These are phyloP conservation scores for Xiphophorus maculatus DNA, from an alignment of 2,113 vertebrate species.

Conservation along the genomic window DNA sequence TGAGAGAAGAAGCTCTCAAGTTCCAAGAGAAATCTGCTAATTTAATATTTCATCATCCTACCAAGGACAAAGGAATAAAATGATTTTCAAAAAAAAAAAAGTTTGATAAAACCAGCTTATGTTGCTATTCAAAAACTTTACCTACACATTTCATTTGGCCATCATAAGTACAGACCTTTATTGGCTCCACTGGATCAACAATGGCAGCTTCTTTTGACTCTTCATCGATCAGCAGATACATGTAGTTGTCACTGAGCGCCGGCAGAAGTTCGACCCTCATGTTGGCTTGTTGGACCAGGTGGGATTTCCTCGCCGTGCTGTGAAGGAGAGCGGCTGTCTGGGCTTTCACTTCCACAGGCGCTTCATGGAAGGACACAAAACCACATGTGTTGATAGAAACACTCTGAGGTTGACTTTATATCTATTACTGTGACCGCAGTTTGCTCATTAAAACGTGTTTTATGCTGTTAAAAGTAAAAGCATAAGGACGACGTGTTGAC, in stretches of 20 bases:
- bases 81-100: no score
- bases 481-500: background rate
- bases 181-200: slow-evolving; percentile 93
- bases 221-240: slow-evolving; percentile 95
- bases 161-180: slow-evolving; percentile 81
- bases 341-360: slow-evolving; percentile 69
- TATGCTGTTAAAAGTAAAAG: background rate
- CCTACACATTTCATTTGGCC: background rate
- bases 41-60: no score
- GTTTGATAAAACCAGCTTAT: no score
- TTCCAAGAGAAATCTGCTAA: no score
- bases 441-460: background rate
- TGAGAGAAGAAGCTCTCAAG: no score
- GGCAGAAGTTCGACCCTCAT: slow-evolving; percentile 94
- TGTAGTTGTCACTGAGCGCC: slow-evolving; percentile 97
- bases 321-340: slow-evolving; percentile 68
- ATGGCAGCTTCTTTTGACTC: slow-evolving; percentile 90
- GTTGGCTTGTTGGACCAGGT: slow-evolving; percentile 74
- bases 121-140: background rate
- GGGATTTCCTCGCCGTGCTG: slow-evolving; percentile 72
- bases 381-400: background rate
- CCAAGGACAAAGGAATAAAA: no score
- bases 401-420: background rate
- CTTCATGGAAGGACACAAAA: slow-evolving; percentile 62
- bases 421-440: background rate